Conservation (phyloP, 2,888 invertebrate species). For the Sceliomorpha sp. region DNA sequence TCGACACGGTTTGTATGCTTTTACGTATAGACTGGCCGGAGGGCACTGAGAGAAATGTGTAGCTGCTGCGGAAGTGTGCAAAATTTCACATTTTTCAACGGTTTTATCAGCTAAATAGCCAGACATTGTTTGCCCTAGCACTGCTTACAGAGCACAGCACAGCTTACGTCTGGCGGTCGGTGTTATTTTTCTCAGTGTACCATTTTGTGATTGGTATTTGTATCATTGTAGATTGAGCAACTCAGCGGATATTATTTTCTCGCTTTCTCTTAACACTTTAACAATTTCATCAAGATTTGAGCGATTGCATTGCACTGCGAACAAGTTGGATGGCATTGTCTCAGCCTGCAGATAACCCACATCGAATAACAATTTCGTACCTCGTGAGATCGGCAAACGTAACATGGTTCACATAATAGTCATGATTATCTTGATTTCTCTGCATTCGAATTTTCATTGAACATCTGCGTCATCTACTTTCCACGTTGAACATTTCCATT, state of each 20-base stretch:
- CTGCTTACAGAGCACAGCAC: no score
- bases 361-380: slow-evolving; percentile 48
- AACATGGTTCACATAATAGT: slow-evolving; percentile 35
- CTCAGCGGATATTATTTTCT: slow-evolving; percentile 33
- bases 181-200: no score
- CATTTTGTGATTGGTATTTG: no score
- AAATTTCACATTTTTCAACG: no score
- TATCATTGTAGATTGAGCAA: slow-evolving; percentile 1
- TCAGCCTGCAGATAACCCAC: slow-evolving; percentile 34
- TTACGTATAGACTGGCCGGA: no score
- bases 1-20: slow-evolving; percentile 79
- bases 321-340: slow-evolving; percentile 22
- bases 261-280: slow-evolving; percentile 40
- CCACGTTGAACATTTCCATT: slow-evolving; percentile 9
- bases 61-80: no score
- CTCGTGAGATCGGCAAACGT: slow-evolving; percentile 48
- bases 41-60: no score
- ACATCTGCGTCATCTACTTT: slow-evolving; percentile 13
- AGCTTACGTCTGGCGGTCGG: no score
- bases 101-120: no score
- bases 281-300: slow-evolving; percentile 31
- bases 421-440: slow-evolving; percentile 41
- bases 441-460: slow-evolving; percentile 16
- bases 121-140: no score
- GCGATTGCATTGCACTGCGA: slow-evolving; percentile 20